Percentiles rank a stretch among this genome's conserved stretches.
phyloP scores from a whole-genome alignment of 2,113 vertebrate species.

The Theristicus caerulescens region DNA sequence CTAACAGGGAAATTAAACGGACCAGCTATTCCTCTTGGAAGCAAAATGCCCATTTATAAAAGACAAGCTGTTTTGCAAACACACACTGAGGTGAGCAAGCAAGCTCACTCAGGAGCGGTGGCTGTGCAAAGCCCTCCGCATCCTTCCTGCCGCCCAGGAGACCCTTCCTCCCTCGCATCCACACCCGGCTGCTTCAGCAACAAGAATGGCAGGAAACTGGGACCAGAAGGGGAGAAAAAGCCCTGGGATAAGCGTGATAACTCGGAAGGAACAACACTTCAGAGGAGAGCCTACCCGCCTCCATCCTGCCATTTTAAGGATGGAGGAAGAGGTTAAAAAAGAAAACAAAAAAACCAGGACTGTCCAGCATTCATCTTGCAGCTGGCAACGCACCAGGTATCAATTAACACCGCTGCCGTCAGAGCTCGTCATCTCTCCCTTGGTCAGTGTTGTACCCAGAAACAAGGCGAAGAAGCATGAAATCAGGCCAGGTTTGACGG shows the following conservation, averaged over 20 bases:
- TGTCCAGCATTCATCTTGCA: not conserved
- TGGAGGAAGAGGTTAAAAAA: not conserved
- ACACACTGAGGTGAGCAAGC: fast-evolving
- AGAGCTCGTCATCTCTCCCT: not conserved
- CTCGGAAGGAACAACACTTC: not conserved
- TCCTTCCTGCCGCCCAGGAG: conserved; percentile 29
- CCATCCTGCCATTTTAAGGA: not conserved
- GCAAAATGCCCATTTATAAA: not conserved
- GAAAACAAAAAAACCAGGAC: not conserved
- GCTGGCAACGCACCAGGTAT: not conserved
- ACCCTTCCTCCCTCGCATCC: not conserved
- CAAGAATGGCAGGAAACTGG: conserved; percentile 46
- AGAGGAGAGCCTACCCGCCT: not conserved
- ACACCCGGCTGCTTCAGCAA: not conserved
- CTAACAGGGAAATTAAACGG: not conserved
- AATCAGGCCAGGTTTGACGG: not conserved
- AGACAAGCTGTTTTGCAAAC: not conserved
- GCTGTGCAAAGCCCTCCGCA: not conserved
- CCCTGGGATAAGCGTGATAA: not conserved
- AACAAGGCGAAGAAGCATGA: not conserved
- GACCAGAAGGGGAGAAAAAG: conserved; percentile 21
- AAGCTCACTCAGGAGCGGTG: not conserved
- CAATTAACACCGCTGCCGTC: not conserved
- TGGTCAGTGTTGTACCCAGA: not conserved
- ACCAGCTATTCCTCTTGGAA: not conserved